Evolutionary conservation across 53 echinoderm and acorn worm species (phyloP).

Genomic region (Astropecten irregularis): DNA sequence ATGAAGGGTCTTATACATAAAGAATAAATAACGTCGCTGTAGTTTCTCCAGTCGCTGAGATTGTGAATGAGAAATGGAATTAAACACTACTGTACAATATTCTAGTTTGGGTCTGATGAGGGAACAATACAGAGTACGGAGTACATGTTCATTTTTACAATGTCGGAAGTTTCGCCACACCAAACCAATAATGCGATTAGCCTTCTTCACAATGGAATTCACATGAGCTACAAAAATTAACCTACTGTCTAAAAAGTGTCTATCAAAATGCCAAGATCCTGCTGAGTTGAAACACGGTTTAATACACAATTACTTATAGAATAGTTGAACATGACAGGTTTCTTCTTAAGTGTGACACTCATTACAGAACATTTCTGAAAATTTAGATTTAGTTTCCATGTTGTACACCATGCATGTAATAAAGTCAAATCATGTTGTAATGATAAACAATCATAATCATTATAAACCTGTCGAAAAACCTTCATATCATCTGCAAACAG

Average conservation of each 20-base stretch:
- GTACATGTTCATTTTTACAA: neutral
- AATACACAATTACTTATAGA: neutral
- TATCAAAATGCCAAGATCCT: neutral
- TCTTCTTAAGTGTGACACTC: neutral
- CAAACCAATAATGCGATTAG: slow-evolving; percentile 1
- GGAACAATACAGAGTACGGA: neutral
- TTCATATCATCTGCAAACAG: slow-evolving; percentile 17
- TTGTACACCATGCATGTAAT: no score
- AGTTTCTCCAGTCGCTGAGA: neutral
- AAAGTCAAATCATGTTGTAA: neutral
- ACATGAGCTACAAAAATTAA: neutral
- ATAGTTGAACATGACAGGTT: neutral
- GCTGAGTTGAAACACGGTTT: neutral
- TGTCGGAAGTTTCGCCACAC: neutral
- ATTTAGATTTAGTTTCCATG: neutral
- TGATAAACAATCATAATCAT: neutral
- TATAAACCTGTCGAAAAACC: neutral
- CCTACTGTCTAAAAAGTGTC: no score
- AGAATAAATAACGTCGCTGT: neutral
- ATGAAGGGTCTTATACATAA: neutral
- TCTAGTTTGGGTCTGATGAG: neutral
- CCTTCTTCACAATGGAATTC: neutral
- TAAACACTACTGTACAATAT: neutral
- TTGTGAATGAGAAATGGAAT: neutral
- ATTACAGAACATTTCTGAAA: neutral